phyloP scores from a whole-genome alignment of 2,113 vertebrate genomes.

The Charadrius vociferus region DNA sequence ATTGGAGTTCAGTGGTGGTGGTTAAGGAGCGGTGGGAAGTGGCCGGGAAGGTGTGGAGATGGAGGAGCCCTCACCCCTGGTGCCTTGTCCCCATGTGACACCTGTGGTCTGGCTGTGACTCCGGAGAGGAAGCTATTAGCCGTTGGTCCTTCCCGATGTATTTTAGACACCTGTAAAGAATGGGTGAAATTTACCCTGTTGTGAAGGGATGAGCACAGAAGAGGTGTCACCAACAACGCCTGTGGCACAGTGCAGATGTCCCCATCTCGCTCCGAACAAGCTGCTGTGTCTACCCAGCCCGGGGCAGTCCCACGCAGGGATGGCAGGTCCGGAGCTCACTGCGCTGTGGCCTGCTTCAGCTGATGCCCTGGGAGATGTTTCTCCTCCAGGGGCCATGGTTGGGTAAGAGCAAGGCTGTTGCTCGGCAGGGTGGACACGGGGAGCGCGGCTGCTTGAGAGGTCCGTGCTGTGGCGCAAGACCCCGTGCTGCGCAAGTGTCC shows the following conservation, averaged over 20 bases:
- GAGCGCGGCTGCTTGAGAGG: background rate
- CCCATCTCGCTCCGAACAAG: rapidly evolving
- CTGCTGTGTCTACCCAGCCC: background rate
- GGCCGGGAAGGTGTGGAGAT: background rate
- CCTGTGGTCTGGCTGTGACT: background rate
- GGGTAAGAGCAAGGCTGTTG: background rate
- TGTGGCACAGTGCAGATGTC: rapidly evolving
- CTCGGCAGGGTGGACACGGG: background rate
- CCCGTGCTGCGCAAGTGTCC: no score
- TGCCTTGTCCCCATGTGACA: rapidly evolving
- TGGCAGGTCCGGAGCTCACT: rapidly evolving
- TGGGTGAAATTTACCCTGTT: no score
- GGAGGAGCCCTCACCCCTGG: background rate
- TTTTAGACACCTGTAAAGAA: background rate
- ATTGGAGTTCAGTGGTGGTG: background rate
- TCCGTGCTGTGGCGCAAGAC: no score
- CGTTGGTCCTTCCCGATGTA: rapidly evolving
- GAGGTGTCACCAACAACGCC: background rate
- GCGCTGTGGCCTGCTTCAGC: background rate
- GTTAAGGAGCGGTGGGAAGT: background rate
- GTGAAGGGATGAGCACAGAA: rapidly evolving
- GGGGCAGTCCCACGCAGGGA: rapidly evolving
- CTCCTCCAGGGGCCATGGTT: rapidly evolving
- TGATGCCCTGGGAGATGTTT: background rate
- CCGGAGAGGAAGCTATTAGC: background rate